Conservation (phyloP, 2,797 vertebrate genomes). For the Sphenodon punctatus region DNA sequence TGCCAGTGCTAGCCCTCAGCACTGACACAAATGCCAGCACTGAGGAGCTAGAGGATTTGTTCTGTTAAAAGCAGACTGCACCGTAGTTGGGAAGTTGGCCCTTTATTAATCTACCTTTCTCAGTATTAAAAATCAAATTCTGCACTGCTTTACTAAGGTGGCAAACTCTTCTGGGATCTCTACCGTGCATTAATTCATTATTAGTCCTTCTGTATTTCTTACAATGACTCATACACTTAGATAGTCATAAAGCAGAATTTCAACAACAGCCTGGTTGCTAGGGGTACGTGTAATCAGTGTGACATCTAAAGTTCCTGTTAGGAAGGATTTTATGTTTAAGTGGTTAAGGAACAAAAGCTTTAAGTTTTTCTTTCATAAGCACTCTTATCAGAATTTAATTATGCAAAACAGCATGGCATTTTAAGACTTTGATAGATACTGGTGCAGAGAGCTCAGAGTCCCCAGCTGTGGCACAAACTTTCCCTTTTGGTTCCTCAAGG, state of each 20-base stretch:
- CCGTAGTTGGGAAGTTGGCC: not conserved
- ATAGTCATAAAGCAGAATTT: slow-evolving; percentile 37
- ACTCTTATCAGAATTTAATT: slow-evolving; percentile 13
- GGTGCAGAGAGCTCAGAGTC: slow-evolving; percentile 14
- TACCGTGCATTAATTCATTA: slow-evolving; percentile 1
- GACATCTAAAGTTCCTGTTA: slow-evolving; percentile 47
- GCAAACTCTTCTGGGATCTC: not conserved
- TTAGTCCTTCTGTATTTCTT: slow-evolving; percentile 9
- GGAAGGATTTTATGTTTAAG: slow-evolving; percentile 33
- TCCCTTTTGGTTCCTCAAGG: slow-evolving; percentile 34
- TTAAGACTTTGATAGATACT: slow-evolving; percentile 50
- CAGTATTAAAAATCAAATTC: not conserved
- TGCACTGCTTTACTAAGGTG: not conserved
- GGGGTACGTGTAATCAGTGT: slow-evolving; percentile 52
- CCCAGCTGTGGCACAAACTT: slow-evolving; percentile 33
- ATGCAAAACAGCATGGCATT: slow-evolving; percentile 44
- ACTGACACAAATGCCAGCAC: too few species aligned
- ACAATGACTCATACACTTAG: slow-evolving; percentile 31
- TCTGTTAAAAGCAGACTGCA: not conserved
- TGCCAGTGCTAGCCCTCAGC: too few species aligned
- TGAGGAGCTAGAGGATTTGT: too few species aligned
- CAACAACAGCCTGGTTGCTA: slow-evolving; percentile 63
- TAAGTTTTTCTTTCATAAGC: slow-evolving; percentile 35
- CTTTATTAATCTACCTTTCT: not conserved
- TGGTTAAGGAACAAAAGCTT: slow-evolving; percentile 20